phyloP scores from a whole-genome alignment of 2,888 invertebrate species.

The Microplitis manilae region DNA sequence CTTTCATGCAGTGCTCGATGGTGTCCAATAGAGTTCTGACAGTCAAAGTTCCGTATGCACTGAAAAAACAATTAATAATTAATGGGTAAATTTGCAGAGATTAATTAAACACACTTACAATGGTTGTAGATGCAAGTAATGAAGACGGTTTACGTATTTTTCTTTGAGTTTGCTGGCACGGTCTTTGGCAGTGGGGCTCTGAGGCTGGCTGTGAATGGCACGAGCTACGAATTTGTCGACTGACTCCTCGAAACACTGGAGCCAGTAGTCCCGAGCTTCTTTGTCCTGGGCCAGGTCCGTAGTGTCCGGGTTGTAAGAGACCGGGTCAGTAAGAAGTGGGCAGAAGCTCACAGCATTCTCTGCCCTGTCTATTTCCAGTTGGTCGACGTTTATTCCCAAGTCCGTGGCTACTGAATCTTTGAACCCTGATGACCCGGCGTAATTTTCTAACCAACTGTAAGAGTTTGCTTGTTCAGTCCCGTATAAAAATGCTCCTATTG shows the following conservation, averaged over 20 bases:
- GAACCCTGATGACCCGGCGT: constrained; percentile 78
- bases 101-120: constrained; percentile 75
- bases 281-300: constrained; percentile 89
- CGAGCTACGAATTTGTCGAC: constrained; percentile 88
- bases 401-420: constrained; percentile 72
- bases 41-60: constrained; percentile 87
- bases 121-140: constrained; percentile 83
- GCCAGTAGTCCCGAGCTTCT: constrained; percentile 91
- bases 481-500: constrained; percentile 80
- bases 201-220: constrained; percentile 85
- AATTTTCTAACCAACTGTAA: constrained; percentile 80
- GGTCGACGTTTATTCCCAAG: constrained; percentile 67
- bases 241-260: constrained; percentile 90
- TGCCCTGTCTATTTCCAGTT: constrained; percentile 70
- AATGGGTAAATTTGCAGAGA: neutral
- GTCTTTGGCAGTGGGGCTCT: constrained; percentile 82
- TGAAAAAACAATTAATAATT: constrained; percentile 50
- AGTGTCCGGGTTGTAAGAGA: constrained; percentile 91
- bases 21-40: constrained; percentile 92
- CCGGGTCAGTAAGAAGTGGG: constrained; percentile 84
- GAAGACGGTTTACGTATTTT: constrained; percentile 85
- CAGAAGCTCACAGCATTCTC: constrained; percentile 77
- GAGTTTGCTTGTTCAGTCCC: constrained; percentile 77
- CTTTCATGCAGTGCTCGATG: constrained; percentile 91
- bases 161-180: constrained; percentile 87